Percentiles rank a stretch among this genome's conserved stretches.
phyloP scores from a whole-genome alignment of 2,888 invertebrate species.

The Cryptus armator region DNA sequence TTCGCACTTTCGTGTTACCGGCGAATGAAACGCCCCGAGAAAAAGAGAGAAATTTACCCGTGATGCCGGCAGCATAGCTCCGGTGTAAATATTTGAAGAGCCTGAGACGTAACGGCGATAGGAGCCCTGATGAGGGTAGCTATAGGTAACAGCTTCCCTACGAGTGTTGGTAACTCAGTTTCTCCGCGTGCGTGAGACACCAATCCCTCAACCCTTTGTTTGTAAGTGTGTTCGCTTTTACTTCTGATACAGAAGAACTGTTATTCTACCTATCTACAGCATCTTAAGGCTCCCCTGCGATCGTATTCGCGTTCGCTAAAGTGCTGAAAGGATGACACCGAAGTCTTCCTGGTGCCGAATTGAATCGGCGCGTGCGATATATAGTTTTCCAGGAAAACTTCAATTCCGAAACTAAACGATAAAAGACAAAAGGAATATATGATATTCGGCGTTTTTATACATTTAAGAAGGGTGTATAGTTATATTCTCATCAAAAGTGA shows the following conservation, averaged over 20 bases:
- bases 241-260: neutral
- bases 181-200: neutral
- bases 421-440: no score
- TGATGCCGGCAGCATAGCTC: constrained; percentile 71
- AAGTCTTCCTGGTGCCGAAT: neutral
- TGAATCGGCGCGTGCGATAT: neutral
- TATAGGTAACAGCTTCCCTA: constrained; percentile 23
- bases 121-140: constrained; percentile 76
- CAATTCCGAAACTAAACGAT: no score
- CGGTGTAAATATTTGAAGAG: constrained; percentile 79
- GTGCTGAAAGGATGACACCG: neutral
- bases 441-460: no score
- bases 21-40: neutral
- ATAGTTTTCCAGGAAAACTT: neutral
- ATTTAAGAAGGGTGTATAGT: no score
- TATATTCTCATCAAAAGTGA: no score
- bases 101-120: constrained; percentile 73
- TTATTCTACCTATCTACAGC: neutral
- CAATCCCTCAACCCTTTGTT: neutral
- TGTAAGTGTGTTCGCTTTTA: constrained; percentile 5
- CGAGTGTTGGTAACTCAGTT: neutral
- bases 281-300: neutral
- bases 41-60: constrained; percentile 43
- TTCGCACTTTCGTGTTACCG: constrained; percentile 24
- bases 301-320: neutral